Evolutionary conservation across 2,888 invertebrate genomes (phyloP), one percentile per base, ranked within the genome.

Genomic region (Tenthredo scrophulariae): DNA sequence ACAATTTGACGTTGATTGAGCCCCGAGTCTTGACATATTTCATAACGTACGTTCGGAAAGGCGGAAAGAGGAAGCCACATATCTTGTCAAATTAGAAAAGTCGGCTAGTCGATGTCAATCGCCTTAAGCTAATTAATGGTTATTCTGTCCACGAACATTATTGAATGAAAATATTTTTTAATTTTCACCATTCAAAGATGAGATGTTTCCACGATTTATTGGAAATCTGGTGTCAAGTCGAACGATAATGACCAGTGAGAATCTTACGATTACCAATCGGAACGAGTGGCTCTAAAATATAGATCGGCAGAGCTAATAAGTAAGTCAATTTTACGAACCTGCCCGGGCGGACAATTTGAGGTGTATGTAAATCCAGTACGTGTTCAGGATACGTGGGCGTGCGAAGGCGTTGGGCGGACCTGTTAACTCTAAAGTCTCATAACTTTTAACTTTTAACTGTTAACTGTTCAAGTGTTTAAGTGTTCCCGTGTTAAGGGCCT

Each of bases 361-460:
- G 62, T n/a, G 80, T 80, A 80, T 80, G 80, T 80, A 62, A 80
- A 80, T 80, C 80, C 22, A 29, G 40, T 80, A 80, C 37, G 58
- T 62, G 80, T 58, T 80, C 62, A 80, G 62, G 80, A 80, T 80
- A 58, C 80, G 80, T 80, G 58, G 80, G 80, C 80, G 80, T 80
- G 62, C 40, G 80, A 37, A 80, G 80, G 62, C 62, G 62, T 62
- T 62, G 80, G 62, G 62, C 80, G 80, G 58, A 62, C 80, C 80
- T 58, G 80, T 62, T 80, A 80, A 62, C 80, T 80, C 80, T 62
- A 40, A 62, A 62, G 37, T 80, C 80, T 80, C 50, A 62, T 80
- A 80, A 80, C 62, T 80, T 80, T 80, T 80, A 80, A 80, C 62
- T 80, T 80, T 80, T 58, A 80, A 80, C 80, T 80, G 80, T 80